Evolutionary conservation across 2,113 vertebrate genomes (phyloP).

Genomic region (Caracal caracal): DNA sequence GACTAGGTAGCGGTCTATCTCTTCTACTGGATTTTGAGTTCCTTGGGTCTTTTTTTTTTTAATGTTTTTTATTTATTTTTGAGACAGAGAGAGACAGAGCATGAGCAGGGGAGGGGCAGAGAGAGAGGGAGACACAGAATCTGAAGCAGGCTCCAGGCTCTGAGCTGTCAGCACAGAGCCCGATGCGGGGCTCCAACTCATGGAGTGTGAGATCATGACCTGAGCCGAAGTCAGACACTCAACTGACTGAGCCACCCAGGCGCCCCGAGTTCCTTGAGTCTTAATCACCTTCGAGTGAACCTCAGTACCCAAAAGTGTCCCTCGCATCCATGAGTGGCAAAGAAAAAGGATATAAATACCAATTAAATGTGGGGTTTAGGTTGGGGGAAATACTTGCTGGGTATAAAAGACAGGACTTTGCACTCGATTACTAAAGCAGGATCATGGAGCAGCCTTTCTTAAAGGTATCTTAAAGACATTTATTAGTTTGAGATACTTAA

Average conservation of each 20-base stretch:
- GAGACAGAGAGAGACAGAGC: too few species aligned
- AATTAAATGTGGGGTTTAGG: background rate
- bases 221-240: too few species aligned
- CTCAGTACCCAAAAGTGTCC: background rate
- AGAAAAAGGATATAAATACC: background rate
- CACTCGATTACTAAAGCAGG: background rate
- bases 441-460: background rate
- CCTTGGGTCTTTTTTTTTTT: background rate
- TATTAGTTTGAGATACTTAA: background rate
- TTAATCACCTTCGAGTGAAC: background rate
- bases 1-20: background rate
- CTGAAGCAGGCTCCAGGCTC: too few species aligned
- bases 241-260: too few species aligned
- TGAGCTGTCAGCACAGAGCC: too few species aligned
- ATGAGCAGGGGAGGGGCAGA: too few species aligned
- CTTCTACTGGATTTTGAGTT: background rate
- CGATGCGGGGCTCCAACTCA: too few species aligned
- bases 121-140: too few species aligned
- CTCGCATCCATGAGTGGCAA: background rate
- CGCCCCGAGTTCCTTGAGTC: background rate
- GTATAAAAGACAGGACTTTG: background rate
- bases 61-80: too few species aligned
- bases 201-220: too few species aligned
- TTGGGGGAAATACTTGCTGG: background rate
- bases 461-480: background rate